A percentile compares a stretch with the other conserved stretches of the same genome.
phyloP scores from a whole-genome alignment of 2,797 vertebrate species.

The Sphenopsis melanotis region DNA sequence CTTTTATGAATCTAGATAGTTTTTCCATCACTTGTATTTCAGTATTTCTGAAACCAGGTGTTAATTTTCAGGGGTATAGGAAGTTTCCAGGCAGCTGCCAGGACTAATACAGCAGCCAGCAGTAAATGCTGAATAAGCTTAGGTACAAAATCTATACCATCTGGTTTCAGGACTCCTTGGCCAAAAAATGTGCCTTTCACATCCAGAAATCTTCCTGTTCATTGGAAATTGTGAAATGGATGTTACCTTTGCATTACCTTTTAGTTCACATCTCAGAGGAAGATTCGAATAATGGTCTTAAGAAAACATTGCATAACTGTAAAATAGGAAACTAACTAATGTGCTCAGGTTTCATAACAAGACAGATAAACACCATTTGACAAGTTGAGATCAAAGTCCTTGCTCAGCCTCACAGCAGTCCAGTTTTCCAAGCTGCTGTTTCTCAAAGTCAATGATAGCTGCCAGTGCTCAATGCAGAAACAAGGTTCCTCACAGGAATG shows the following conservation, averaged over 20 bases:
- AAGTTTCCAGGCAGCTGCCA: conserved; percentile 63
- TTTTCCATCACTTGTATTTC: conserved; percentile 52
- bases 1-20: conserved; percentile 3
- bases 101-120: conserved; percentile 61
- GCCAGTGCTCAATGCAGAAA: not conserved
- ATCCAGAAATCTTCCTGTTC: conserved; percentile 21
- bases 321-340: not conserved
- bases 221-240: conserved; percentile 11
- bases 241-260: conserved; percentile 53
- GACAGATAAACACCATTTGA: not conserved
- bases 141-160: conserved; percentile 64
- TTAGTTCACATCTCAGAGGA: conserved; percentile 29
- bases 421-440: not conserved
- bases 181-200: conserved; percentile 53
- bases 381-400: conserved; percentile 23
- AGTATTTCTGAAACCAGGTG: conserved; percentile 64
- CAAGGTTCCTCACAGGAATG: not conserved
- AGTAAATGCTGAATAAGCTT: conserved; percentile 68
- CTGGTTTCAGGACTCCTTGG: conserved; percentile 39
- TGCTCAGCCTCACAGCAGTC: not conserved
- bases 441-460: not conserved
- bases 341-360: not conserved
- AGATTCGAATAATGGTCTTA: conserved; percentile 1
- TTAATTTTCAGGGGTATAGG: conserved; percentile 67
- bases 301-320: conserved; percentile 1